These are phyloP conservation scores for Melanargia galathea DNA, from an alignment of 2,888 invertebrate species.

Conservation along the genomic window DNA sequence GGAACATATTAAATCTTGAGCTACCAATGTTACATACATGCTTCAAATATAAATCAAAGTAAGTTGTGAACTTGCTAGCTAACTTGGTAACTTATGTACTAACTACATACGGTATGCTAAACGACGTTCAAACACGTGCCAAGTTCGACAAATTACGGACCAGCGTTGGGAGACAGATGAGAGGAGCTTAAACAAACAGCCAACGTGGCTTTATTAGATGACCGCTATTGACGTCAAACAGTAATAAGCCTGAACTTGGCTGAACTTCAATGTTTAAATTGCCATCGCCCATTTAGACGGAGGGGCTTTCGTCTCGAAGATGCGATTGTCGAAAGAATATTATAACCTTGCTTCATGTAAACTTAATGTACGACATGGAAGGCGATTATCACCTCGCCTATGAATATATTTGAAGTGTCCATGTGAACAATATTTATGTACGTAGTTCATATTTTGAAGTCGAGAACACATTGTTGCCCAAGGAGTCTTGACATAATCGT, in stretches of 20 bases:
- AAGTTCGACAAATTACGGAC: conserved; percentile 56
- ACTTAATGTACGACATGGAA: too few relatives aligned
- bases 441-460: too few relatives aligned
- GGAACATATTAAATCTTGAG: too few relatives aligned
- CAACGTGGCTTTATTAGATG: conserved; percentile 60
- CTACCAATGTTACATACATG: background rate
- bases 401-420: too few relatives aligned
- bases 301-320: too few relatives aligned
- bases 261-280: background rate
- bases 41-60: conserved; percentile 13
- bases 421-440: too few relatives aligned
- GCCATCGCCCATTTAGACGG: too few relatives aligned
- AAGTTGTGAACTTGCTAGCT: background rate
- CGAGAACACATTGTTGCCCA: too few relatives aligned
- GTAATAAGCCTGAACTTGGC: conserved; percentile 8
- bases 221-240: conserved; percentile 48
- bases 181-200: conserved; percentile 41
- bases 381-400: too few relatives aligned
- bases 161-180: conserved; percentile 37
- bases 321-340: too few relatives aligned
- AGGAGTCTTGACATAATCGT: too few relatives aligned
- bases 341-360: too few relatives aligned
- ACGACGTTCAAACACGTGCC: conserved; percentile 34
- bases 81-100: conserved; percentile 15
- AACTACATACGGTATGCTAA: conserved; percentile 25